Evolutionary conservation across 2,888 invertebrate genomes (phyloP).

Genomic region (Leptarthrus brevirostris): DNA sequence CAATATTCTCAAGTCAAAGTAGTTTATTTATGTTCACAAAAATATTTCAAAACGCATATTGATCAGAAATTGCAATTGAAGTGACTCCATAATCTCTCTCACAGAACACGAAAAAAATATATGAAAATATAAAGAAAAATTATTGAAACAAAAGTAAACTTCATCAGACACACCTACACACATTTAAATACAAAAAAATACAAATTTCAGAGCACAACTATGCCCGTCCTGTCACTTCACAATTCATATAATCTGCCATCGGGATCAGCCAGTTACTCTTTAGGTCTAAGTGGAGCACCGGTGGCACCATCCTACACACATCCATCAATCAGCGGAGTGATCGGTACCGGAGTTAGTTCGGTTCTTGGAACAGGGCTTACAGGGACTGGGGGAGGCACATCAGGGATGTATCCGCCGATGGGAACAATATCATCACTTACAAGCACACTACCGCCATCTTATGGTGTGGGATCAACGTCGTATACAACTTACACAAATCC

Average conservation of each 20-base stretch:
- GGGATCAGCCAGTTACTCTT: constrained; percentile 65
- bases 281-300: constrained; percentile 64
- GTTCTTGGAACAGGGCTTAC: constrained; percentile 59
- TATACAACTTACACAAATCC: constrained; percentile 76
- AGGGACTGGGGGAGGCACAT: constrained; percentile 59
- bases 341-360: constrained; percentile 61
- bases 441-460: constrained; percentile 62
- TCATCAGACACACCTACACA: constrained; percentile 49
- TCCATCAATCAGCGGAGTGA: constrained; percentile 63
- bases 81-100: constrained; percentile 33
- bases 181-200: constrained; percentile 52
- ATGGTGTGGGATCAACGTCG: constrained; percentile 66
- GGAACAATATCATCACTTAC: constrained; percentile 60
- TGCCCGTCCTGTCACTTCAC: constrained; percentile 71
- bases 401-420: constrained; percentile 61
- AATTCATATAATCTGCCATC: constrained; percentile 67
- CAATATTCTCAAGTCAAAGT: no score
- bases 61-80: constrained; percentile 17
- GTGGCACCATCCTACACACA: constrained; percentile 63
- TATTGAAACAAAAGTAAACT: constrained; percentile 43
- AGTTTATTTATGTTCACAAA: not conserved
- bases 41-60: not conserved
- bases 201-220: constrained; percentile 73
- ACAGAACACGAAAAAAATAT: constrained; percentile 39
- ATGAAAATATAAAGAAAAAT: constrained; percentile 26